A percentile compares a stretch with the other conserved stretches of the same genome.
phyloP scores from a whole-genome alignment of 2,797 vertebrate species.

The Simalia tracyae region DNA sequence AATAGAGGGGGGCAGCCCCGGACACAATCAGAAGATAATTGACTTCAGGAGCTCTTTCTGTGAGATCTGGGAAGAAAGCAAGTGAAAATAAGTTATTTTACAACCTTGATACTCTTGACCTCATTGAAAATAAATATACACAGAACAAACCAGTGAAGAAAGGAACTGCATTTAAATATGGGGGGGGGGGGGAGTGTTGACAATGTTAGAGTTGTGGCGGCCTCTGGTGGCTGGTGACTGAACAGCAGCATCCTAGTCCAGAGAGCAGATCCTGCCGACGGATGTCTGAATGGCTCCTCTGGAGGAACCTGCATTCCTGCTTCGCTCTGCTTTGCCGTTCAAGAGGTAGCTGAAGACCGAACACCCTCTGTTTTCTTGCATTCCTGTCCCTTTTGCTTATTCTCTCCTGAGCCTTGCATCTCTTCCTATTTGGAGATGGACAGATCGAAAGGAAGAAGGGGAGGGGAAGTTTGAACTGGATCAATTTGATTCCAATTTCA shows the following conservation, averaged over 20 bases:
- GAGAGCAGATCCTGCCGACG: too few relatives aligned
- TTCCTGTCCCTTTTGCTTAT: neutral
- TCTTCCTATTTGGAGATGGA: neutral
- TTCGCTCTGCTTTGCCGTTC: neutral
- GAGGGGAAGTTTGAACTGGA: neutral
- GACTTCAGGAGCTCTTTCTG: slow-evolving; percentile 60
- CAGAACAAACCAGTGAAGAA: neutral
- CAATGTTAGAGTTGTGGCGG: slow-evolving; percentile 41
- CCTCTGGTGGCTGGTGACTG: slow-evolving; percentile 44
- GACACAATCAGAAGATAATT: slow-evolving; percentile 58
- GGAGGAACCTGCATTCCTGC: neutral
- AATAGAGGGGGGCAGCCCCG: neutral
- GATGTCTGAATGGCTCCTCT: neutral
- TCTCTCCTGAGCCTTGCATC: neutral
- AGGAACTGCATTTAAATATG: slow-evolving; percentile 3
- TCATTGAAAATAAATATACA: slow-evolving; percentile 69
- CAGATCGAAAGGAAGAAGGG: neutral
- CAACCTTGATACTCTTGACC: slow-evolving; percentile 75
- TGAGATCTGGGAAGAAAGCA: slow-evolving; percentile 67
- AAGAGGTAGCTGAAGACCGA: too few relatives aligned
- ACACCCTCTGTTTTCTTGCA: neutral
- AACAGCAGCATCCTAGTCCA: slow-evolving; percentile 33
- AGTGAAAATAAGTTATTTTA: slow-evolving; percentile 75
- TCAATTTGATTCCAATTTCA: neutral
- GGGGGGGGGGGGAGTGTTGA: neutral